Evolutionary conservation across 2,888 invertebrate genomes (phyloP).

Genomic region (Erebia ligea): DNA sequence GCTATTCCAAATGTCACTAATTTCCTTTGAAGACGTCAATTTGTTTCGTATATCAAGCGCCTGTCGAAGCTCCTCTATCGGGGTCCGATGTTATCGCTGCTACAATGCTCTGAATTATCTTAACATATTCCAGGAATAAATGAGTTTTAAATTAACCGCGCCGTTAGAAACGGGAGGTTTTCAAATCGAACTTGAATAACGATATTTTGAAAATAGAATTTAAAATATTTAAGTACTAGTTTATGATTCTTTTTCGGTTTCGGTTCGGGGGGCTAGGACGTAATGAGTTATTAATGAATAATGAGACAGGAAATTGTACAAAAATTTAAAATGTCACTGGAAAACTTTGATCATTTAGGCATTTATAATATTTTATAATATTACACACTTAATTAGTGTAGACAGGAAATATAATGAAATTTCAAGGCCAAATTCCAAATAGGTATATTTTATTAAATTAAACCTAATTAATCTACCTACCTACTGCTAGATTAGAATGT

Average conservation of each 20-base stretch:
- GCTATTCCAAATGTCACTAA: conserved; percentile 31
- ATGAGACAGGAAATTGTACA: no score
- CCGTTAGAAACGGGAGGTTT: conserved; percentile 4
- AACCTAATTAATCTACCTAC: no score
- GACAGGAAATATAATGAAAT: no score
- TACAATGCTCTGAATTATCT: conserved; percentile 24
- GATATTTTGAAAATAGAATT: not conserved
- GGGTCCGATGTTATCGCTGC: conserved; percentile 21
- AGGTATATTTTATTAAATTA: no score
- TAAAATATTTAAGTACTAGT: not conserved
- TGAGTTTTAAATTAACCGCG: conserved; percentile 15
- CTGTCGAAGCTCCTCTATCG: conserved; percentile 30
- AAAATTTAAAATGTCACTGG: no score
- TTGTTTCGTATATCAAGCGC: conserved; percentile 29
- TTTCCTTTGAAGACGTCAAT: conserved; percentile 32
- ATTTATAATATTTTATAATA: no score
- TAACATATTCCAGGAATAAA: conserved; percentile 23
- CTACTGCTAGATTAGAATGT: no score
- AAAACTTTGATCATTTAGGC: no score
- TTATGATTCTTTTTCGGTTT: no score
- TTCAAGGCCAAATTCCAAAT: no score
- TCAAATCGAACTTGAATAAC: not conserved
- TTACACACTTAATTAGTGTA: no score
- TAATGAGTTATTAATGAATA: not conserved
- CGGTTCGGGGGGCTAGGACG: no score